Percentiles rank a stretch among this genome's conserved stretches.
These are phyloP conservation scores for Gambelia wislizenii DNA, from an alignment of 2,797 vertebrate genomes.

Conservation along the genomic window DNA sequence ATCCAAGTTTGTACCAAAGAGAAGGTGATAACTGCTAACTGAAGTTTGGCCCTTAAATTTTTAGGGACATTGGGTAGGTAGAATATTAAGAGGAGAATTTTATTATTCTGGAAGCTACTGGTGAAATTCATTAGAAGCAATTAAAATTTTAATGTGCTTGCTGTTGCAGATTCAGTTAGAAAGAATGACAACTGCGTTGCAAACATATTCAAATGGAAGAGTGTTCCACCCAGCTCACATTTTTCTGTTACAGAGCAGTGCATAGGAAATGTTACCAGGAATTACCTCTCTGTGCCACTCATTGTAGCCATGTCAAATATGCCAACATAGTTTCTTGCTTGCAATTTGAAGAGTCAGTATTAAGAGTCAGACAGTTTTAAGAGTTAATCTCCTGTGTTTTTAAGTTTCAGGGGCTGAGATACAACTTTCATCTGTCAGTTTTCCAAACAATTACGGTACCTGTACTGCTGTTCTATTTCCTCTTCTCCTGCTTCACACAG, in stretches of 20 bases:
- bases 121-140: background rate
- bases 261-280: background rate
- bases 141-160: background rate
- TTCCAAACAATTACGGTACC: background rate
- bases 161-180: background rate
- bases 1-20: constrained; percentile 5
- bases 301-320: background rate
- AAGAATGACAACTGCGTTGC: background rate
- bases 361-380: background rate
- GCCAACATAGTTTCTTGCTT: background rate
- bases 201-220: background rate
- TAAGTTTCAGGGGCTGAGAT: background rate
- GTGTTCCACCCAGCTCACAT: background rate
- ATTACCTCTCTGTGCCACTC: too few species aligned
- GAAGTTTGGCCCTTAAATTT: constrained; percentile 16
- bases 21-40: constrained; percentile 9
- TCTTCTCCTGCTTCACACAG: background rate
- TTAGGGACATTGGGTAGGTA: background rate
- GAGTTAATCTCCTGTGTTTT: background rate
- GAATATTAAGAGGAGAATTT: background rate
- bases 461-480: too few species aligned
- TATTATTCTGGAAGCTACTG: constrained; percentile 2
- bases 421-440: background rate
- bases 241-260: background rate
- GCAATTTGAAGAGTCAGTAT: background rate